These are phyloP conservation scores for Gila robusta DNA, from an alignment of 2,797 vertebrate species.

Conservation along the genomic window DNA sequence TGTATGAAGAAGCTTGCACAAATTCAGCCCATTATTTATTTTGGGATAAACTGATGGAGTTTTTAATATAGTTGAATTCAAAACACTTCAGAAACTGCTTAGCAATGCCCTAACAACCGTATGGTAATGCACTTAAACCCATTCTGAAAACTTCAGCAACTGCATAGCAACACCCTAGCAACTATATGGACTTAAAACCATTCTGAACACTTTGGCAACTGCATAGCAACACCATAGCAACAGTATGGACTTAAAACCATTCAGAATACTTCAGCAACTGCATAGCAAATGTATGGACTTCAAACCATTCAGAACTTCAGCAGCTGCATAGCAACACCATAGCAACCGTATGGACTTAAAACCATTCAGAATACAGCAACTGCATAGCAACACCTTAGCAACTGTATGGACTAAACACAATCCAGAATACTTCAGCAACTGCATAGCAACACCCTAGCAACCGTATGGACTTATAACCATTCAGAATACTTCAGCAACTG, in stretches of 20 bases:
- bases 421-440: not conserved
- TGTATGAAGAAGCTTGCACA: not conserved
- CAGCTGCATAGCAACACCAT: not conserved
- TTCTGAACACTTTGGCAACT: not conserved
- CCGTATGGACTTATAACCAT: not conserved
- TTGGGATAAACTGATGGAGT: not conserved
- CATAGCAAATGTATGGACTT: not conserved
- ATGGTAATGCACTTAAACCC: not conserved
- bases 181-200: not conserved
- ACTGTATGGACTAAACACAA: not conserved
- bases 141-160: not conserved
- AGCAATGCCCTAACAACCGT: not conserved
- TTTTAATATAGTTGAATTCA: not conserved
- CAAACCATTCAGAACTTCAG: fast-evolving
- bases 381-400: not conserved
- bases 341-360: not conserved
- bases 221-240: not conserved
- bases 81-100: not conserved
- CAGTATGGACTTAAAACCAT: not conserved
- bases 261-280: not conserved
- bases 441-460: not conserved
- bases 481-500: not conserved
- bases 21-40: conserved; percentile 14
- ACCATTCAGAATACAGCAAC: not conserved
- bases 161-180: not conserved